Evolutionary conservation across 2,797 vertebrate genomes (phyloP).

Genomic region (Rhinatrema bivittatum): DNA sequence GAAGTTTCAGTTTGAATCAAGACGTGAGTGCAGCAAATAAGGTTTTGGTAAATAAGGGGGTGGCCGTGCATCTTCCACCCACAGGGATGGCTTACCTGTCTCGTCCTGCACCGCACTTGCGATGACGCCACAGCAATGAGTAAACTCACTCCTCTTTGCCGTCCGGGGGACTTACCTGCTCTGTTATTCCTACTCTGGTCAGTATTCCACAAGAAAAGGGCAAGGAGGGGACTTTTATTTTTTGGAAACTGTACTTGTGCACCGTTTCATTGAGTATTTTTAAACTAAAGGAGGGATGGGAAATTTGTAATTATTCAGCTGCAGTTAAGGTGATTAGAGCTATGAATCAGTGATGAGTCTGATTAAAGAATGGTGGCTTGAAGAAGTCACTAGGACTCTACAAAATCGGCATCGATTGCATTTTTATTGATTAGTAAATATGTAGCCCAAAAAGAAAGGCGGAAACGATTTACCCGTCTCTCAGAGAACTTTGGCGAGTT

Average conservation of each 20-base stretch:
- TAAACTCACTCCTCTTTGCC: slow-evolving; percentile 11
- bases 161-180: slow-evolving; percentile 17
- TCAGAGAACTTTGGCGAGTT: too few species aligned
- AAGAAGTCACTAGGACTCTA: too few species aligned
- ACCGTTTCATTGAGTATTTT: too few species aligned
- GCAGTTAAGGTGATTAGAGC: too few species aligned
- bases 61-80: slow-evolving; percentile 46
- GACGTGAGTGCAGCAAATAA: slow-evolving; percentile 38
- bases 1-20: slow-evolving; percentile 83
- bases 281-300: too few species aligned
- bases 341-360: not conserved
- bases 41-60: slow-evolving; percentile 56
- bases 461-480: too few species aligned
- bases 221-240: slow-evolving; percentile 7
- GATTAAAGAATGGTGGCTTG: too few species aligned
- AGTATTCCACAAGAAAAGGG: not conserved
- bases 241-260: slow-evolving; percentile 20
- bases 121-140: slow-evolving; percentile 31
- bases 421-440: too few species aligned
- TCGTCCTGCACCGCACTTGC: slow-evolving; percentile 49
- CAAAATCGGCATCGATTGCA: too few species aligned
- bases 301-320: too few species aligned
- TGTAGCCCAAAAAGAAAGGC: too few species aligned
- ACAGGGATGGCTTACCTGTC: slow-evolving; percentile 44
- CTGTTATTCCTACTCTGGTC: slow-evolving; percentile 10